These are phyloP conservation scores for Enteromius paludinosus DNA, from an alignment of 2,797 vertebrate species.

Conservation along the genomic window DNA sequence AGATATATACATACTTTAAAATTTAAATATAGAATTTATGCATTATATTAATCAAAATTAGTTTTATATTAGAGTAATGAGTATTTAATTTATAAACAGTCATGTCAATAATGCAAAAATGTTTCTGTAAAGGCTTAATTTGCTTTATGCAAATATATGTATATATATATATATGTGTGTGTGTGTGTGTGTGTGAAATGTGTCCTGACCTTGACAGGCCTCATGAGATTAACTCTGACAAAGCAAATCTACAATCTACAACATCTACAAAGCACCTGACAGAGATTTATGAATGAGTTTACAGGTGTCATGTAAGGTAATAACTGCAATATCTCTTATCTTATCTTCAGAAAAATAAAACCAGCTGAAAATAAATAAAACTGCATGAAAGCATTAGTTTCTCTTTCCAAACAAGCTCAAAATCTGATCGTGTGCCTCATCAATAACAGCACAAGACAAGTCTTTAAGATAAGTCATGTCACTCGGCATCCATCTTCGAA, in stretches of 20 bases:
- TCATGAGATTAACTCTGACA: not conserved
- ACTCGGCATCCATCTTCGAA: too few species aligned
- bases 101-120: not conserved
- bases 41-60: not conserved
- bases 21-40: not conserved
- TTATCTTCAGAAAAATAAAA: not conserved
- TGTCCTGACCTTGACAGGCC: not conserved
- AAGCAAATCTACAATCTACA: not conserved
- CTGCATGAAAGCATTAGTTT: not conserved
- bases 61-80: not conserved
- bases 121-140: not conserved
- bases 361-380: not conserved
- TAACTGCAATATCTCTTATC: constrained; percentile 1
- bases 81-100: not conserved
- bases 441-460: not conserved
- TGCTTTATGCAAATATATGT: not conserved
- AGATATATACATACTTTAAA: not conserved
- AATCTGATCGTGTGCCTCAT: not conserved
- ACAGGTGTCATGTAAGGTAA: not conserved
- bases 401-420: not conserved
- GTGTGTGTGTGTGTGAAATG: not conserved
- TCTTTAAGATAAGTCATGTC: too few species aligned
- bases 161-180: too few species aligned
- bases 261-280: not conserved
- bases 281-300: not conserved